Conservation (phyloP, 2,888 invertebrate species). For the Lysandra coridon region DNA sequence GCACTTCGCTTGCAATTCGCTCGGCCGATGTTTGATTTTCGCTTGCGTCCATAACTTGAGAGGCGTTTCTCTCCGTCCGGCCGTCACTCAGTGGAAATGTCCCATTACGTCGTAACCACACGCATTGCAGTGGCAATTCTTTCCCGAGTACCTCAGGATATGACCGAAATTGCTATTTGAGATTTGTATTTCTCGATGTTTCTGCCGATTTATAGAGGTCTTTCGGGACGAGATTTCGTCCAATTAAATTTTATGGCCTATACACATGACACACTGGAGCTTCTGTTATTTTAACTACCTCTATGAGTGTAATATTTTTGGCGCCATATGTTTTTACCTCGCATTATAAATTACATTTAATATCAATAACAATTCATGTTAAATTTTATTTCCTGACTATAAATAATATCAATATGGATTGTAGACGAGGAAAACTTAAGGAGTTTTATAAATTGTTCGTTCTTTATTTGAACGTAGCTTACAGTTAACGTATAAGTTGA, state of each 20-base stretch:
- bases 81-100: slow-evolving; percentile 74
- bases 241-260: slow-evolving; percentile 24
- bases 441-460: neutral
- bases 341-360: too few species aligned
- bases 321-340: too few species aligned
- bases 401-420: too few species aligned
- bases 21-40: neutral
- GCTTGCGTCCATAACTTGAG: slow-evolving; percentile 38
- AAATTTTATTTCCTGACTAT: too few species aligned
- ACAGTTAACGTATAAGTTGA: neutral
- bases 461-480: neutral
- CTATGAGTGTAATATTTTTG: neutral
- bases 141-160: slow-evolving; percentile 66
- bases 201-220: slow-evolving; percentile 38
- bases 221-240: slow-evolving; percentile 13
- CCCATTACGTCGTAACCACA: slow-evolving; percentile 74
- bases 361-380: too few species aligned
- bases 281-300: slow-evolving; percentile 1
- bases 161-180: slow-evolving; percentile 64
- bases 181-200: slow-evolving; percentile 52
- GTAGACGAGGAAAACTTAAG: too few species aligned
- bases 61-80: slow-evolving; percentile 50
- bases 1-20: neutral
- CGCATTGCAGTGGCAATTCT: slow-evolving; percentile 68
- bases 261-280: neutral